These are phyloP conservation scores for Remorina albescens DNA, from an alignment of 2,797 vertebrate species.

Conservation along the genomic window DNA sequence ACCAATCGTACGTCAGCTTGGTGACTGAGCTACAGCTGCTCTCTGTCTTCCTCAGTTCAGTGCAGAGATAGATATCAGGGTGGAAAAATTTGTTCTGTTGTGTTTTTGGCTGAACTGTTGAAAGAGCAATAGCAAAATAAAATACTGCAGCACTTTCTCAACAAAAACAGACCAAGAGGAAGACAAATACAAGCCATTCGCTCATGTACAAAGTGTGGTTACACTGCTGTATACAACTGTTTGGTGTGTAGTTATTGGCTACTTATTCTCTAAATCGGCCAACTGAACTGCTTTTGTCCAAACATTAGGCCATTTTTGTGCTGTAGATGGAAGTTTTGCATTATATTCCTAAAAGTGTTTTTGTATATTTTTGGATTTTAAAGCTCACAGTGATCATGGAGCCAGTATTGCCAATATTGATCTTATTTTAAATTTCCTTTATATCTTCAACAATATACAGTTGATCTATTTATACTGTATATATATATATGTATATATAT, in stretches of 20 bases:
- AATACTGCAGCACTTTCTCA: slow-evolving; percentile 51
- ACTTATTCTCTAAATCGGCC: slow-evolving; percentile 38
- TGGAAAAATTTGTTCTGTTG: not conserved
- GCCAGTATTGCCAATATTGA: slow-evolving; percentile 6
- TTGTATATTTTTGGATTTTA: slow-evolving; percentile 49
- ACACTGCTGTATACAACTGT: slow-evolving; percentile 5
- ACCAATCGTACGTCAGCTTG: not conserved
- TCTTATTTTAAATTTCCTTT: slow-evolving; percentile 24
- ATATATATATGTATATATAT: slow-evolving; percentile 38
- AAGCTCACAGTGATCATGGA: slow-evolving; percentile 2
- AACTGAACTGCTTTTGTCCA: not conserved
- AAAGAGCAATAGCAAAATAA: slow-evolving; percentile 45
- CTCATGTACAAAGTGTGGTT: slow-evolving; percentile 30
- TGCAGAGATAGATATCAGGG: not conserved
- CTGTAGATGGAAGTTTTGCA: slow-evolving; percentile 25
- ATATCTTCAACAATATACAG: slow-evolving; percentile 41
- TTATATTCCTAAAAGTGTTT: slow-evolving; percentile 23
- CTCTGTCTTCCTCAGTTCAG: slow-evolving; percentile 1
- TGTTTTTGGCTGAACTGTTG: slow-evolving; percentile 7
- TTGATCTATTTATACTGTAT: slow-evolving; percentile 61
- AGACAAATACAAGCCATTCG: slow-evolving; percentile 24
- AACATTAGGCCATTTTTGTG: slow-evolving; percentile 8
- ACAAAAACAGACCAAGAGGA: slow-evolving; percentile 9
- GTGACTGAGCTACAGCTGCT: not conserved
- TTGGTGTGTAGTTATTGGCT: slow-evolving; percentile 20